These are phyloP conservation scores for Micromussa lordhowensis DNA, from an alignment of 92 coral and sea anemone genomes.

Conservation along the genomic window DNA sequence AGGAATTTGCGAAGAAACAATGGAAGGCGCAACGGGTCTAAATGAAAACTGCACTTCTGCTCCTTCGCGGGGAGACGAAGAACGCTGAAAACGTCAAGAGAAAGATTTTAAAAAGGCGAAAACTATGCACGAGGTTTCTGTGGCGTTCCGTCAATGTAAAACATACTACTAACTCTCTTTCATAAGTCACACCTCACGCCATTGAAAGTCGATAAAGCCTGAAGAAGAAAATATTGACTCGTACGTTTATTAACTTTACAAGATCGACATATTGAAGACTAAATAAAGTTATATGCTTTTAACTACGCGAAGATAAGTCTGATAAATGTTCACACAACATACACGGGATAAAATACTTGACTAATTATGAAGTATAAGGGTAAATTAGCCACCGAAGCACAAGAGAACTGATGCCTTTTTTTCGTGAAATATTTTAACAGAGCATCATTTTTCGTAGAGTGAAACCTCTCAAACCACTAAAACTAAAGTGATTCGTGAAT, in stretches of 20 bases:
- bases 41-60: neutral
- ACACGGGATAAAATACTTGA: neutral
- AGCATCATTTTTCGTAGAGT: neutral
- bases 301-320: neutral
- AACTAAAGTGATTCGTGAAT: neutral
- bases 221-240: neutral
- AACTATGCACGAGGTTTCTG: neutral
- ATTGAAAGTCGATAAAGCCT: neutral
- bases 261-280: neutral
- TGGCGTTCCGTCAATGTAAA: neutral
- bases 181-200: conserved; percentile 1
- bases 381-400: neutral
- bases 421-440: neutral
- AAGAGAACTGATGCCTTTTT: neutral
- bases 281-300: neutral
- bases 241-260: neutral
- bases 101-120: neutral
- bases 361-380: neutral
- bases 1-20: conserved; percentile 2
- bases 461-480: neutral
- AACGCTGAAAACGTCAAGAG: neutral
- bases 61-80: too few relatives aligned
- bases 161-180: neutral
- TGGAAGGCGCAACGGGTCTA: neutral
- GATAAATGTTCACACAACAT: neutral